Evolutionary conservation across 2,113 vertebrate species (phyloP).

Genomic region (Naja naja): DNA sequence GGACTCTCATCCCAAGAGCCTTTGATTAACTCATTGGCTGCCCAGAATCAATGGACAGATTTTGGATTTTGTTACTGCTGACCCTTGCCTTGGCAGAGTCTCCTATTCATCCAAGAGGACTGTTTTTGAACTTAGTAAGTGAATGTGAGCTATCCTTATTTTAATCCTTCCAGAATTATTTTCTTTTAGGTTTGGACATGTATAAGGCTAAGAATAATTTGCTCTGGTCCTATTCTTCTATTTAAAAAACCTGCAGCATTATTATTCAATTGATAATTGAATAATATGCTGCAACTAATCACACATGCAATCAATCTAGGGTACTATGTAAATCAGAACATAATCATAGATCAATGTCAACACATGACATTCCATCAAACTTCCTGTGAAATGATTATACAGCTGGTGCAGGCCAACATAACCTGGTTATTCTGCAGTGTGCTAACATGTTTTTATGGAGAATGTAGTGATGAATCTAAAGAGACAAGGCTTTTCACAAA

Average conservation of each 20-base stretch:
- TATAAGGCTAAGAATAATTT: background rate
- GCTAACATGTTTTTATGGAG: background rate
- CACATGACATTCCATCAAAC: background rate
- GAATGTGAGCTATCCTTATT: background rate
- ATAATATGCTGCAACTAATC: background rate
- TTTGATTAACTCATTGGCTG: background rate
- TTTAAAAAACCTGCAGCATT: background rate
- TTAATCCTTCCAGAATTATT: background rate
- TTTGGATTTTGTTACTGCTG: constrained; percentile 50
- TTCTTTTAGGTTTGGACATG: background rate
- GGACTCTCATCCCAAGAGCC: background rate
- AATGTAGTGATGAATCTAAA: background rate
- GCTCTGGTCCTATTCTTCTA: background rate
- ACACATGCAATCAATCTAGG: background rate
- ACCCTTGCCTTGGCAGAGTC: constrained; percentile 8
- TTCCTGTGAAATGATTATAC: background rate
- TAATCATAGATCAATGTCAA: background rate
- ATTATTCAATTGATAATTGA: background rate
- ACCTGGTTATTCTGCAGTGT: background rate
- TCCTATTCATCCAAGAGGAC: background rate
- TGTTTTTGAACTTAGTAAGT: constrained; percentile 70
- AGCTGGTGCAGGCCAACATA: background rate
- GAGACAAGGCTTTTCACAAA: background rate
- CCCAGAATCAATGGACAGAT: background rate
- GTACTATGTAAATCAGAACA: background rate